Conservation (phyloP, 2,113 vertebrate genomes). For the Mungos mungo region DNA sequence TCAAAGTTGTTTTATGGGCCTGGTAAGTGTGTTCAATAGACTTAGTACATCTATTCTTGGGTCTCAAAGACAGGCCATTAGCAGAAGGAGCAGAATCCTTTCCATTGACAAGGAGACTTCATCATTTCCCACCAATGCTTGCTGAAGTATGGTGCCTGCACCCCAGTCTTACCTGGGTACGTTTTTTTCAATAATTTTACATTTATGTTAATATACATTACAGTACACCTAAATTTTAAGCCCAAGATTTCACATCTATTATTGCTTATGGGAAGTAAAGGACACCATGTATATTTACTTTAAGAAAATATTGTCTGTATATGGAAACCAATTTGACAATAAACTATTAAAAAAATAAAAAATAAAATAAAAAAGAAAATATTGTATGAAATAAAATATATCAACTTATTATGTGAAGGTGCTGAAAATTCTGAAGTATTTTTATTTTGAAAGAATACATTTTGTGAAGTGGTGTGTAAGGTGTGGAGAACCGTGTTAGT, state of each 20-base stretch:
- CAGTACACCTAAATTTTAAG: background rate
- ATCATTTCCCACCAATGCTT: background rate
- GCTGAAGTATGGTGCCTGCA: background rate
- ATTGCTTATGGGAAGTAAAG: background rate
- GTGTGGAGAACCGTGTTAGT: background rate
- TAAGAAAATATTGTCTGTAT: background rate
- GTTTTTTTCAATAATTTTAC: background rate
- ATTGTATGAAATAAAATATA: background rate
- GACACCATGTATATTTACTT: background rate
- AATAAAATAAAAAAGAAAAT: background rate
- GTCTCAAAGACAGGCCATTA: background rate
- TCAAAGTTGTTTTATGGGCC: background rate
- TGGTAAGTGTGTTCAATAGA: background rate
- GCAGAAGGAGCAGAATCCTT: background rate
- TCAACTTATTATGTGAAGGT: background rate
- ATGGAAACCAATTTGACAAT: too few relatives aligned
- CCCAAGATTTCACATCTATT: background rate
- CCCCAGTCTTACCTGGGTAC: background rate
- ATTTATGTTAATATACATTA: background rate
- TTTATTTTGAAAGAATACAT: background rate
- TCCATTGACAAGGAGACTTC: background rate
- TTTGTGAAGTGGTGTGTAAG: background rate
- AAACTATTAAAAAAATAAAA: too few relatives aligned
- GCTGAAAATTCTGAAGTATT: background rate
- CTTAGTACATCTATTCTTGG: background rate